Conservation (phyloP, 2,113 vertebrate genomes). For the Passer domesticus region DNA sequence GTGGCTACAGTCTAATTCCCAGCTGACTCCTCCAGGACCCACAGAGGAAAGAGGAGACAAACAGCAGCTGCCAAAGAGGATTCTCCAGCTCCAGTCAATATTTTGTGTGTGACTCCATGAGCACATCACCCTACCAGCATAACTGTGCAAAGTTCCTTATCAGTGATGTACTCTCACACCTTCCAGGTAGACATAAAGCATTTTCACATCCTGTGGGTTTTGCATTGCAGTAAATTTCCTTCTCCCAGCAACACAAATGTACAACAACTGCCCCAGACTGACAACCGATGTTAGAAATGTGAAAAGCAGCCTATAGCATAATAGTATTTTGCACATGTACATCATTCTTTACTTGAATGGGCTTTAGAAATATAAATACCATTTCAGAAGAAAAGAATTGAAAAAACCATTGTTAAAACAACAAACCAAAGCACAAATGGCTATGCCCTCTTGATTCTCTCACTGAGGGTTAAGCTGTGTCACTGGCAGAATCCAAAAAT, state of each 20-base stretch:
- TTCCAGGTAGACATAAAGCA: background rate
- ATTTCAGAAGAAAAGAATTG: background rate
- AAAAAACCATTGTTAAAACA: background rate
- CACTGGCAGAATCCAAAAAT: background rate
- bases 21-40: background rate
- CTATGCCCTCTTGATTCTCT: background rate
- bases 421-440: background rate
- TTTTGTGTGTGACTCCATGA: background rate
- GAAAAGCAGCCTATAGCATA: background rate
- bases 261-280: background rate
- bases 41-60: background rate
- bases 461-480: background rate
- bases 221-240: background rate
- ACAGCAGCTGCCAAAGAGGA: background rate
- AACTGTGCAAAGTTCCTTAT: background rate
- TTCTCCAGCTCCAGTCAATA: constrained; percentile 13
- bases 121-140: background rate
- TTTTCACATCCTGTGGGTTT: background rate
- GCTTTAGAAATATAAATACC: background rate
- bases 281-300: background rate
- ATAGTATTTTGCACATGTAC: background rate
- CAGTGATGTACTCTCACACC: background rate
- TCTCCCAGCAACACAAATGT: background rate
- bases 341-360: background rate
- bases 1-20: background rate